Evolutionary conservation across 1,140 invertebrate species (phyloP).

Genomic region (Apis laboriosa): DNA sequence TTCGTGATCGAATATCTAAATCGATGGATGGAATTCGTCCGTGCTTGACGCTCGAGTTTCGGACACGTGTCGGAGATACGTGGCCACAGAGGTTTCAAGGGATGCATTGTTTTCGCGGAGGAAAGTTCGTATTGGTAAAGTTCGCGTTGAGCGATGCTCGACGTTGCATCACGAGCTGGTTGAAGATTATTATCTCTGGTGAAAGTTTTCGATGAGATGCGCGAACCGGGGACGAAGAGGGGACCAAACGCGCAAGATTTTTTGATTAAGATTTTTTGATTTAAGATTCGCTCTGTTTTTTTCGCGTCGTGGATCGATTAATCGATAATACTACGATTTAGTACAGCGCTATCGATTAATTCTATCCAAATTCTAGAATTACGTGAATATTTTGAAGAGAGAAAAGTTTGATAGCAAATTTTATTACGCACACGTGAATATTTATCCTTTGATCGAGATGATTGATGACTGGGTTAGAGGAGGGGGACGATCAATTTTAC

Average conservation of each 20-base stretch:
- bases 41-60: neutral
- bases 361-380: neutral
- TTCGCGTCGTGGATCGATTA: no score
- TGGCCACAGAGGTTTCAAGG: neutral
- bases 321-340: no score
- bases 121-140: neutral
- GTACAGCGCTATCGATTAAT: no score
- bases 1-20: no score
- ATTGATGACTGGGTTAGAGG: constrained; percentile 11
- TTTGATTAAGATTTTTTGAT: neutral
- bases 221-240: no score
- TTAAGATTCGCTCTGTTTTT: no score
- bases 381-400: no score
- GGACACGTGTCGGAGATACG: neutral
- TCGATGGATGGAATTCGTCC: no score
- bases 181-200: neutral
- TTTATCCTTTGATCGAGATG: neutral
- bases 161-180: neutral
- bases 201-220: no score
- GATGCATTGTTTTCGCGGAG: neutral
- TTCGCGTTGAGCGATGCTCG: neutral
- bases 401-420: neutral
- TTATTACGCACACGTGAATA: neutral
- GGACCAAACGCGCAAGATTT: neutral
- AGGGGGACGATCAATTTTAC: constrained; percentile 13